A percentile compares a stretch with the other conserved stretches of the same genome.
Conservation (phyloP, 2,888 invertebrate species). For the Hemaris fuciformis region DNA sequence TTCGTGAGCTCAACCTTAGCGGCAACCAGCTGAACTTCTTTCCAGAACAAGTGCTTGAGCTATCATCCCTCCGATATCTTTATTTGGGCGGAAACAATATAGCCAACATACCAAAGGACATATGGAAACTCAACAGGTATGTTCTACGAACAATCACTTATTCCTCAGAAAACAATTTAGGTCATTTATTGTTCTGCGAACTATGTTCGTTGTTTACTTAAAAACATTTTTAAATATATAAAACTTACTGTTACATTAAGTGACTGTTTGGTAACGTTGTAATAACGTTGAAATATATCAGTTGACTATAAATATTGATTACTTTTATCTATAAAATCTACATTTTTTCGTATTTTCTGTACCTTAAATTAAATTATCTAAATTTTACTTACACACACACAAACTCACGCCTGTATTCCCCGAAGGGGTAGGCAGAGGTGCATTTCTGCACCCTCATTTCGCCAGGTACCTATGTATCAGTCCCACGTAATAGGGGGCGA, state of each 20-base stretch:
- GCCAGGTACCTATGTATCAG: too few species aligned
- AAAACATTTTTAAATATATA: not conserved
- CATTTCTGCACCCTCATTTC: too few species aligned
- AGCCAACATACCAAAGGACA: slow-evolving; percentile 88
- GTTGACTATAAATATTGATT: too few species aligned
- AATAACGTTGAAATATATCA: too few species aligned
- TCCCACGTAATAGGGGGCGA: too few species aligned
- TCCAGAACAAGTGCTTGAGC: slow-evolving; percentile 92
- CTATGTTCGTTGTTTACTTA: not conserved
- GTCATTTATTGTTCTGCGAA: not conserved
- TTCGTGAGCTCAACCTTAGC: slow-evolving; percentile 96
- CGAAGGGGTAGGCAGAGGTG: too few species aligned
- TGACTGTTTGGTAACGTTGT: not conserved
- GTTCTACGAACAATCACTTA: slow-evolving; percentile 17
- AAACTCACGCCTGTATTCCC: too few species aligned
- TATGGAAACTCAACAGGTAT: slow-evolving; percentile 80
- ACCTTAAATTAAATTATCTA: too few species aligned
- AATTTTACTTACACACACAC: too few species aligned
- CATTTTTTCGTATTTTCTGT: too few species aligned
- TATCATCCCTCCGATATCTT: slow-evolving; percentile 88
- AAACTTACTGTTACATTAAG: not conserved
- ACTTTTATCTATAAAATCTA: too few species aligned
- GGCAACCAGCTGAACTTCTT: slow-evolving; percentile 93
- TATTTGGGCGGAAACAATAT: slow-evolving; percentile 96
- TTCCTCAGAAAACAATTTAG: not conserved